phyloP scores from a whole-genome alignment of 2,113 vertebrate species.

The Puffinus mauretanicus region DNA sequence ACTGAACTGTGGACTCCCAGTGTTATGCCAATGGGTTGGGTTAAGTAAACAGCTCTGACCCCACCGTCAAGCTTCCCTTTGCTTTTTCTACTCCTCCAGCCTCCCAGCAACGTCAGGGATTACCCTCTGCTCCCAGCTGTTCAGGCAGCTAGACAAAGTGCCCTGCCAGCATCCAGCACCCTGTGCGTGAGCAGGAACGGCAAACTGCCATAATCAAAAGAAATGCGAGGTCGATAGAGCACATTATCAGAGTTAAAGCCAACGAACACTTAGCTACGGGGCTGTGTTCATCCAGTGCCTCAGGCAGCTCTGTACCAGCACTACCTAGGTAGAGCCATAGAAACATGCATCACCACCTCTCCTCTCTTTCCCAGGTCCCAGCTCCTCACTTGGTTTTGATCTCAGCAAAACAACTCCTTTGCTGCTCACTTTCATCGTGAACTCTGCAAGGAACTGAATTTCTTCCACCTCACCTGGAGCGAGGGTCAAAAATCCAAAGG shows the following conservation, averaged over 20 bases:
- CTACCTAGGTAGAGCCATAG: neutral
- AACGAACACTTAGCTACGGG: rapidly evolving
- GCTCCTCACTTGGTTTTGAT: neutral
- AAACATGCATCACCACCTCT: neutral
- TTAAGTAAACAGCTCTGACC: neutral
- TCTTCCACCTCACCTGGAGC: neutral
- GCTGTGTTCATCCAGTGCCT: neutral
- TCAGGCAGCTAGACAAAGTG: neutral
- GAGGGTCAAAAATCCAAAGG: neutral
- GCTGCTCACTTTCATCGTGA: neutral
- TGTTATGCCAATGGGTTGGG: neutral
- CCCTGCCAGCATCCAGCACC: neutral
- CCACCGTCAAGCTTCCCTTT: neutral
- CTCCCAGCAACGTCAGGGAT: neutral
- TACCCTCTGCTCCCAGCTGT: neutral
- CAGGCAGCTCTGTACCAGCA: neutral
- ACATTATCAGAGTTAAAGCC: neutral
- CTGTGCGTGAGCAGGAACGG: neutral
- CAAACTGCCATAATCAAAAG: neutral
- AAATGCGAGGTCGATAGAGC: rapidly evolving
- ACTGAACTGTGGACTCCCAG: neutral
- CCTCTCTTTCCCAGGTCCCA: neutral
- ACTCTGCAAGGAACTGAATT: neutral
- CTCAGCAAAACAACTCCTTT: neutral
- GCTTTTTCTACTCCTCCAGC: neutral